A percentile compares a stretch with the other conserved stretches of the same genome.
phyloP scores from a whole-genome alignment of 2,888 invertebrate species.

The Phania funesta region DNA sequence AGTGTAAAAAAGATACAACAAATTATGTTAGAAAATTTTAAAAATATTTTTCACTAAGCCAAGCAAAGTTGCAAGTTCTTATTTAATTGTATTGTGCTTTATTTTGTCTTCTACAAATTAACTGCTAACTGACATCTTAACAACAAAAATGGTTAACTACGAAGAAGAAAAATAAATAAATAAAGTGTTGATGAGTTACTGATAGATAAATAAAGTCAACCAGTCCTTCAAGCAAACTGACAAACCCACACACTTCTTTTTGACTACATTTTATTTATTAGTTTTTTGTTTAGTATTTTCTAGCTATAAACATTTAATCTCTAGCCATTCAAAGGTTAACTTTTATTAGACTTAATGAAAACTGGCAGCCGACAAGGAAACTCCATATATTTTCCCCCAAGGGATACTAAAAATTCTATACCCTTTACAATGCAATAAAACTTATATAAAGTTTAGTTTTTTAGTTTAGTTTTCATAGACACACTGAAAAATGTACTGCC shows the following conservation, averaged over 20 bases:
- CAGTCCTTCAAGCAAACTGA: background rate
- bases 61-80: no score
- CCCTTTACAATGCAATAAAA: background rate
- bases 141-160: no score
- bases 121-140: no score
- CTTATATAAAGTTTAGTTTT: background rate
- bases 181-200: background rate
- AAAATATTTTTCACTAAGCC: no score
- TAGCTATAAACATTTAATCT: constrained; percentile 9
- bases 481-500: background rate
- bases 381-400: constrained; percentile 43
- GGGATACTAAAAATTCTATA: constrained; percentile 15
- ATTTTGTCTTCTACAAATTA: no score
- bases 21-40: no score
- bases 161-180: no score
- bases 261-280: background rate
- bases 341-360: constrained; percentile 55
- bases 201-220: background rate
- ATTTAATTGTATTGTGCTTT: no score
- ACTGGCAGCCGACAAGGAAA: constrained; percentile 57
- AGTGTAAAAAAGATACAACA: no score
- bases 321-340: constrained; percentile 22
- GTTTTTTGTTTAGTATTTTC: background rate
- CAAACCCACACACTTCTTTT: background rate
- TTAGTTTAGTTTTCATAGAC: background rate